Percentiles rank a stretch among this genome's conserved stretches.
Evolutionary conservation across 2,797 vertebrate species (phyloP).

Genomic region (Borostomias antarcticus): DNA sequence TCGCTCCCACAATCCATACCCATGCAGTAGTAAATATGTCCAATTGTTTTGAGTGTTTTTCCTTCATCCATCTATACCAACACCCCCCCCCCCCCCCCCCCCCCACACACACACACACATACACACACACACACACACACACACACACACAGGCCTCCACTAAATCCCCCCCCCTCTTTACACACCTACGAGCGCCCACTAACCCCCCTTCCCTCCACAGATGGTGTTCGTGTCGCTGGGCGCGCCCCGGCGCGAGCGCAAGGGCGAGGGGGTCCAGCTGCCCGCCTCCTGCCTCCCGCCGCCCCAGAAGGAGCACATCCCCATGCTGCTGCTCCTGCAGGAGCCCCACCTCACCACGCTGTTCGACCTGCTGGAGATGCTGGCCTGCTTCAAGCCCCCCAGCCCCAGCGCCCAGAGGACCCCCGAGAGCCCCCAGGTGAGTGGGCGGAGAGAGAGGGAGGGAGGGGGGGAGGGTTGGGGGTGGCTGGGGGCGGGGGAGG

Average conservation of each 20-base stretch:
- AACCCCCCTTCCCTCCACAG: conserved; percentile 67
- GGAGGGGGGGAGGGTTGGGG: neutral
- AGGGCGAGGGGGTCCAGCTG: conserved; percentile 95
- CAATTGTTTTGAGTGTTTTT: no score
- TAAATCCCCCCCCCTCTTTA: no score
- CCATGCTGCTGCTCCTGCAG: conserved; percentile 96
- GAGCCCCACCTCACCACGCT: conserved; percentile 97
- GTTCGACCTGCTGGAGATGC: conserved; percentile 97
- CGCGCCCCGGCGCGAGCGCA: conserved; percentile 92
- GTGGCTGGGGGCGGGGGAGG: neutral
- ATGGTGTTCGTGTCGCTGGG: conserved; percentile 99
- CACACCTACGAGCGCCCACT: neutral
- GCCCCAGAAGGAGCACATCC: conserved; percentile 98
- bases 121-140: no score
- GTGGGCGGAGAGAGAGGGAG: neutral
- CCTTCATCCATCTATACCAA: neutral
- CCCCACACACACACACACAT: no score
- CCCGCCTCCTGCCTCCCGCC: conserved; percentile 96
- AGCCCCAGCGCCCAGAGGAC: conserved; percentile 77
- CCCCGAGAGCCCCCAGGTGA: conserved; percentile 87
- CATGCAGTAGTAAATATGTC: no score
- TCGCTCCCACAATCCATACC: no score
- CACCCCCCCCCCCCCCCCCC: no score
- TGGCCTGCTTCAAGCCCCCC: conserved; percentile 96
- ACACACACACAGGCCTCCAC: no score